Conservation (phyloP, 2,888 invertebrate genomes). For the Eutolmus rufibarbis region DNA sequence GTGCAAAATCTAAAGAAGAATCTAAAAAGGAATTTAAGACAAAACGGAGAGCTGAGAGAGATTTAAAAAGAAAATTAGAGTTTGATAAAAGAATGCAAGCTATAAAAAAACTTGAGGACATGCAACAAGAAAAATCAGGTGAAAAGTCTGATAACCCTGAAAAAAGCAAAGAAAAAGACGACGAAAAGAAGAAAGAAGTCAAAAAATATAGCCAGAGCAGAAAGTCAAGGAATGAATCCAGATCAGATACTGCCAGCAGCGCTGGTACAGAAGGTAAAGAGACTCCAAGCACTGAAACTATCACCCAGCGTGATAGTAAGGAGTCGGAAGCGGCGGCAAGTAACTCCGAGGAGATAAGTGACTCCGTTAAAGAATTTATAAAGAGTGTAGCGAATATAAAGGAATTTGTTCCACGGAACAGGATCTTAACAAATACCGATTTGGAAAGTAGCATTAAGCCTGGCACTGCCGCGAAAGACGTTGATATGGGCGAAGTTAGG, state of each 20-base stretch:
- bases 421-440: slow-evolving; percentile 12
- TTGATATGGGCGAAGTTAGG: slow-evolving; percentile 44
- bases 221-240: slow-evolving; percentile 40
- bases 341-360: slow-evolving; percentile 49
- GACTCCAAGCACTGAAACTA: background rate
- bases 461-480: slow-evolving; percentile 43
- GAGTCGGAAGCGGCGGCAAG: slow-evolving; percentile 1
- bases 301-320: background rate
- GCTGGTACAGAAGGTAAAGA: slow-evolving; percentile 3
- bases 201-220: slow-evolving; percentile 56
- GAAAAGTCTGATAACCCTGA: background rate
- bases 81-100: slow-evolving; percentile 59
- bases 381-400: slow-evolving; percentile 51
- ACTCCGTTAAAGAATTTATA: slow-evolving; percentile 53
- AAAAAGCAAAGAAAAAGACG: slow-evolving; percentile 41
- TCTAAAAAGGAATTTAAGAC: slow-evolving; percentile 54
- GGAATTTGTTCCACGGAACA: slow-evolving; percentile 50
- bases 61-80: slow-evolving; percentile 58
- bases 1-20: background rate
- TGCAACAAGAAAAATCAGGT: background rate
- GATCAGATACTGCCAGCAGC: slow-evolving; percentile 2
- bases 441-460: slow-evolving; percentile 29
- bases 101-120: slow-evolving; percentile 45
- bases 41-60: slow-evolving; percentile 57
- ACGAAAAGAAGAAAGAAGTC: slow-evolving; percentile 51